Evolutionary conservation across 2,113 vertebrate genomes (phyloP), one percentile per base, ranked within the genome.

Genomic region (Eleginops maclovinus): DNA sequence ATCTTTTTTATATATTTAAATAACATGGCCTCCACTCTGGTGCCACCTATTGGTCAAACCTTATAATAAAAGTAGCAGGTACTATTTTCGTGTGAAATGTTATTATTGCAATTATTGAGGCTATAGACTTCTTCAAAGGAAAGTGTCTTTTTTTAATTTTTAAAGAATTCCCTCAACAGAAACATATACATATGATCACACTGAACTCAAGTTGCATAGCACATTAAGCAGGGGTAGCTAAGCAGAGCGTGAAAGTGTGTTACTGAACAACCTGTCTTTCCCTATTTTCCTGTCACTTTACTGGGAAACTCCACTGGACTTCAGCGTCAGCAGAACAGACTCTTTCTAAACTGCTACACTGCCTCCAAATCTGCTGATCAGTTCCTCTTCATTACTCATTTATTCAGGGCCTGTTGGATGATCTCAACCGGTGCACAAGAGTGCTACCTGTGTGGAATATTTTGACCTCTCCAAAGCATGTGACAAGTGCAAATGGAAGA

Each of bases 331-430:
- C 91, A 90, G 1, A 72, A 80, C 49, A 16, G 7, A 19, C 40
- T 68, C 28, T 46, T 61, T 62, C 75, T 7, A 76, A 80, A 76
- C 87, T 80, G 92, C 87, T 82, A 81, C 73, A 73, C 31, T 92
- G 88, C 74, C 41, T 86, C 84, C 77, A 79, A 79, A 90, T 93
- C 40, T 92, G 92, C 94, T 95, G 93, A 94, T 89, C 51, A 62
- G 58, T 88, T 95, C 89, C 81, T 86, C 68, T 87, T 82, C 41
- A 86, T 90, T 85, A 92, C 77, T 92, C 43, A 93, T 91, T 93
- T 75, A 89, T 81, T 75, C 15, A 54, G 60, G 14, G 4, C 46
- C 55, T 54, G 66, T 21, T 50, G 64, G 43, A 55, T 51, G 66
- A 43, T 61, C 24, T 73, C 40, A 56, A 47, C 16, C 24, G 5